Evolutionary conservation across 2,113 vertebrate genomes (phyloP).

Genomic region (Oriolus oriolus): DNA sequence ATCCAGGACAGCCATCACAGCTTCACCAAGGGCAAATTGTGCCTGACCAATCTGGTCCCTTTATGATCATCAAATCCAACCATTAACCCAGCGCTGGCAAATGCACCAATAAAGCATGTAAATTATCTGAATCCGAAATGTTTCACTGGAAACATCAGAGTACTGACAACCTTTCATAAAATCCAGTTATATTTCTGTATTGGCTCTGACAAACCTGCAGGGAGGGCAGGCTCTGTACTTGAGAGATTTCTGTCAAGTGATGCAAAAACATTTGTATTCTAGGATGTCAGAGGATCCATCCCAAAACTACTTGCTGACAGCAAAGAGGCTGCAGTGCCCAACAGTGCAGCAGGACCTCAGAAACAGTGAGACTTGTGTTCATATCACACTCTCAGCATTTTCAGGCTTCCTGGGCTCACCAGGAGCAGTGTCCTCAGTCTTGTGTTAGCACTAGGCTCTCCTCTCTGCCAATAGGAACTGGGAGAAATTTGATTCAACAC

Average conservation of each 20-base stretch:
- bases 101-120: neutral
- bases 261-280: neutral
- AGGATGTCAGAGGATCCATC: neutral
- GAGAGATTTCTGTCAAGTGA: neutral
- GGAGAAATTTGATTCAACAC: neutral
- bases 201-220: neutral
- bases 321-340: neutral
- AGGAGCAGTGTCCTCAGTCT: neutral
- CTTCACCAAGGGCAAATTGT: neutral
- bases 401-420: neutral
- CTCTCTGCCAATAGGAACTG: neutral
- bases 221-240: neutral
- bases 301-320: neutral
- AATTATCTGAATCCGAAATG: neutral
- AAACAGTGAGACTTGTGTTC: neutral
- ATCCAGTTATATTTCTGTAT: neutral
- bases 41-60: neutral
- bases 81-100: neutral
- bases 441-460: neutral
- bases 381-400: neutral
- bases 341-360: neutral
- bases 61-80: no score
- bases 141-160: neutral
- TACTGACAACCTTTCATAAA: neutral
- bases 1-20: neutral